A percentile compares a stretch with the other conserved stretches of the same genome.
Conservation (phyloP, 2,888 invertebrate genomes). For the Busseola fusca region DNA sequence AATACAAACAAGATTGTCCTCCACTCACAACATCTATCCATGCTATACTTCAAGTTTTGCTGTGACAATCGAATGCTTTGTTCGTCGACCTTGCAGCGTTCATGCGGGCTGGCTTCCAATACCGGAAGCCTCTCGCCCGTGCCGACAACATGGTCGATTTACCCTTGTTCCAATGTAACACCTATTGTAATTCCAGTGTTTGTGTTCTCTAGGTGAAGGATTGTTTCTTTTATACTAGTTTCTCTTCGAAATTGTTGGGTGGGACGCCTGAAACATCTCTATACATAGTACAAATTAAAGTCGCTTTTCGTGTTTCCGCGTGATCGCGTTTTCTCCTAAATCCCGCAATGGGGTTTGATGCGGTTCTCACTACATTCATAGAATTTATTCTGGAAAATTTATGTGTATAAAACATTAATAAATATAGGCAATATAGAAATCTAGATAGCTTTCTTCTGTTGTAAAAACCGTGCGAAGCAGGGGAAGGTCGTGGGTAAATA, state of each 20-base stretch:
- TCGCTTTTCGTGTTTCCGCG: background rate
- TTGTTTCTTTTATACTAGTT: background rate
- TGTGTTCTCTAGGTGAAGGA: conserved; percentile 1
- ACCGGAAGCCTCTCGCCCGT: conserved; percentile 53
- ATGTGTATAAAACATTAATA: background rate
- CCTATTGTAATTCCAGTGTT: background rate
- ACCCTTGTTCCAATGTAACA: conserved; percentile 15
- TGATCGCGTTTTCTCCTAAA: too few relatives aligned
- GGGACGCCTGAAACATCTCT: background rate
- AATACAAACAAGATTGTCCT: conserved; percentile 19
- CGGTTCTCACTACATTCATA: background rate
- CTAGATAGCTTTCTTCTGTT: background rate
- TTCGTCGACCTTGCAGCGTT: conserved; percentile 50
- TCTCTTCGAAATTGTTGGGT: background rate
- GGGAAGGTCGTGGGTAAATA: background rate
- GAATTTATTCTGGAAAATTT: background rate
- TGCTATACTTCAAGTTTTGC: conserved; percentile 18
- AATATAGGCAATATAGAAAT: background rate
- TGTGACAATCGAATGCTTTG: conserved; percentile 48
- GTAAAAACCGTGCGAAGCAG: background rate
- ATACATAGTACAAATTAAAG: background rate
- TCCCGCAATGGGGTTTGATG: too few relatives aligned
- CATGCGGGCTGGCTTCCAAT: conserved; percentile 51
- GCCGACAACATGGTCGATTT: conserved; percentile 47
- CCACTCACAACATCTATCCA: background rate